Base-by-base conservation (phyloP, 1,140 invertebrate genomes). In the Drosophila sp. region DNA sequence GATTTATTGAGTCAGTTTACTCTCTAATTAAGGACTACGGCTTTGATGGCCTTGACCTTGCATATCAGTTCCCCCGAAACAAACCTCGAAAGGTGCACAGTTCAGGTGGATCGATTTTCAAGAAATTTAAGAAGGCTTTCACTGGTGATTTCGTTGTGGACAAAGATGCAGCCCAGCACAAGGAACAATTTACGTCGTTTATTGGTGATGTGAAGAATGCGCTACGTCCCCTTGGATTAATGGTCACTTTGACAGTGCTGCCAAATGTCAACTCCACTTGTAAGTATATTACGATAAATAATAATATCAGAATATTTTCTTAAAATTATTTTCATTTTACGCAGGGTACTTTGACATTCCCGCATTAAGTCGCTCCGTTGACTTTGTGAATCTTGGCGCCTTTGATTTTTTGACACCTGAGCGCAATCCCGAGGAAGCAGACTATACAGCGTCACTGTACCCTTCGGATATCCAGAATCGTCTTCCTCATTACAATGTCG, bases 21-120 rank as follows among this genome's bases (percentile, higher is more conserved):
- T 89, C 94, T 1, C 59, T 97, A 3, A 91, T 96, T 0, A 94
- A 94, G 48, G 94, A 95, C 56, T 95, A 96, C 77, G 94, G 94
- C 1, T 97, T 97, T 57, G 97, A 97, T 90, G 97, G 97, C 11
- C 91, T 97, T 1, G 97, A 97, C 90, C 92, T 97, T 0, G 95
- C 96, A 7, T 97, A 96, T 96, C 95, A 97, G 92, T 97, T 97
- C 92, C 95, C 96, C 0, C 93, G 93, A 27, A 94, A 94, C 38
- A 96, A 96, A 89, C 94, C 95, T 2, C 95, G 96, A 90, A 96
- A 96, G 89, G 94, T 96, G 11, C 94, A 94, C 29, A 92, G 94
- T 94, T 11, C 90, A 95, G 21, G n/a, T n/a, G 93, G 94, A 93
- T 91, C 92, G 0, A 83, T 96, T 38, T 96, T 95, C 94, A 95